phyloP scores from a whole-genome alignment of 2,888 invertebrate species.

The Agrypnus murinus region DNA sequence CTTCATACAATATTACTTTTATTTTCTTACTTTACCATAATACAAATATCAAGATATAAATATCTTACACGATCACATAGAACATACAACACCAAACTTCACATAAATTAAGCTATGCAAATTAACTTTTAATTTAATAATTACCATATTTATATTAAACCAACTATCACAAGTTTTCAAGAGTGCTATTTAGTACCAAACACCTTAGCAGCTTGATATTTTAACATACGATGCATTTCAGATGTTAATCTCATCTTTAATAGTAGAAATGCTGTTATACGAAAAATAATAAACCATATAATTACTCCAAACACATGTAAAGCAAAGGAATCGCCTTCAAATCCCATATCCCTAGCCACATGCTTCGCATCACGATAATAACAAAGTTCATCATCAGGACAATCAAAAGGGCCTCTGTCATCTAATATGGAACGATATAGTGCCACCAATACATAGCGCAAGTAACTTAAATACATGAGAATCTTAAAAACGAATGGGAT shows the following conservation, averaged over 20 bases:
- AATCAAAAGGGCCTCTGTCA: slow-evolving; percentile 13
- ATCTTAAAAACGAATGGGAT: slow-evolving; percentile 74
- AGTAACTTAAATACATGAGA: slow-evolving; percentile 77
- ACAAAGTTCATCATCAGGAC: slow-evolving; percentile 41
- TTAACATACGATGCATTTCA: too few relatives aligned
- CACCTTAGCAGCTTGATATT: too few relatives aligned
- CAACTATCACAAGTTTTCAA: too few relatives aligned
- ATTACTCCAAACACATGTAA: slow-evolving; percentile 36
- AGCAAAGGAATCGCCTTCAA: slow-evolving; percentile 16
- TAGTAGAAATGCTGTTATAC: slow-evolving; percentile 38
- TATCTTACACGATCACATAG: too few relatives aligned
- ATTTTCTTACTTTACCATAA: too few relatives aligned
- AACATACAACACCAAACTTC: too few relatives aligned
- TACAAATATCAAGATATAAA: too few relatives aligned
- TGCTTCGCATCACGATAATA: slow-evolving; percentile 46
- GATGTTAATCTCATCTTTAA: slow-evolving; percentile 41
- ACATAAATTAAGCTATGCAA: too few relatives aligned
- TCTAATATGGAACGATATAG: not conserved
- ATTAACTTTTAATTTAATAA: too few relatives aligned
- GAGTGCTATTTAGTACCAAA: too few relatives aligned
- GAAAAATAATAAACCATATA: slow-evolving; percentile 28
- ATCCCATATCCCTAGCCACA: slow-evolving; percentile 46
- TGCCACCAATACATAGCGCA: slow-evolving; percentile 74
- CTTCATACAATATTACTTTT: too few relatives aligned
- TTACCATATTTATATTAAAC: too few relatives aligned